Conservation (phyloP, 2,888 invertebrate genomes). For the Carterocephalus palaemon region DNA sequence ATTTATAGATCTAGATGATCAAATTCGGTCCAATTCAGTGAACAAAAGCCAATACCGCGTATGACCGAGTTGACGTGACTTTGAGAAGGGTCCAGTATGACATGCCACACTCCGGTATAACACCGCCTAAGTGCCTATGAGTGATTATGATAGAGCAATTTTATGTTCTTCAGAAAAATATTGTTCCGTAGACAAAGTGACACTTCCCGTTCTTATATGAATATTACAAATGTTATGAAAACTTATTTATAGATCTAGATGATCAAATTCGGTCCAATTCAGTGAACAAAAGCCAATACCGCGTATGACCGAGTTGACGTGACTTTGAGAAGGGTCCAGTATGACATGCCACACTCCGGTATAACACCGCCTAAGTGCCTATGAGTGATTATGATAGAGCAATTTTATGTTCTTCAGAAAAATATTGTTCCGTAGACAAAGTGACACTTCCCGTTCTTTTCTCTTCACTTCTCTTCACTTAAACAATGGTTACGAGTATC, state of each 20-base stretch:
- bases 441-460: too few relatives aligned
- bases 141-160: slow-evolving; percentile 24
- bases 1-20: too few relatives aligned
- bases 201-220: too few relatives aligned
- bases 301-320: slow-evolving; percentile 1
- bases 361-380: slow-evolving; percentile 17
- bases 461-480: too few relatives aligned
- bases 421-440: neutral
- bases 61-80: slow-evolving; percentile 5
- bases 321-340: slow-evolving; percentile 20
- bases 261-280: too few relatives aligned
- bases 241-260: too few relatives aligned
- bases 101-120: neutral
- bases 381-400: slow-evolving; percentile 24
- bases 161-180: slow-evolving; percentile 6
- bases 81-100: slow-evolving; percentile 17
- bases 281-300: slow-evolving; percentile 9
- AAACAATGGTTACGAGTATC: too few relatives aligned
- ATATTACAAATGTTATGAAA: neutral
- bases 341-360: neutral
- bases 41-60: slow-evolving; percentile 8
- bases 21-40: neutral
- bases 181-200: neutral
- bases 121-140: slow-evolving; percentile 19
- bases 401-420: slow-evolving; percentile 7